Percentiles rank a stretch among this genome's conserved stretches.
phyloP scores from a whole-genome alignment of 2,797 vertebrate species.

The Tamandua tetradactyla region DNA sequence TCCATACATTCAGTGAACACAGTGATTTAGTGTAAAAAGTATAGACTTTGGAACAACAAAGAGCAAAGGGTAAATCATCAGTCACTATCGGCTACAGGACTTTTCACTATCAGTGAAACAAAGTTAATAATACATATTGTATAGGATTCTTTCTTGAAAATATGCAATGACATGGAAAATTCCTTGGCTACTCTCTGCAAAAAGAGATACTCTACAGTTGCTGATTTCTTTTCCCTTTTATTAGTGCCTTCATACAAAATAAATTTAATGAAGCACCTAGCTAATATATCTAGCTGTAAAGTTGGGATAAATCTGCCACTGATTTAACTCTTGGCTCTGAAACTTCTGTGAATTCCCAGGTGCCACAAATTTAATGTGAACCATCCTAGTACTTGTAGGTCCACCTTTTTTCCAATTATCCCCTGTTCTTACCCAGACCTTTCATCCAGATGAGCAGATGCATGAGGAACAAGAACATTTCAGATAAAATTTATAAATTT shows the following conservation, averaged over 20 bases:
- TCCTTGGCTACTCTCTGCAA: not conserved
- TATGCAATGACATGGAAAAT: not conserved
- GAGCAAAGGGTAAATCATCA: not conserved
- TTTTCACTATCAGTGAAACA: not conserved
- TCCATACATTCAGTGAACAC: not conserved
- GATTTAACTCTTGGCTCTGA: not conserved
- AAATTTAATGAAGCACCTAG: not conserved
- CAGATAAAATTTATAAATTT: not conserved
- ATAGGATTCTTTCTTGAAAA: not conserved
- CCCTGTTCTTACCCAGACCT: fast-evolving
- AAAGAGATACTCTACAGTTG: not conserved
- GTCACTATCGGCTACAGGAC: not conserved
- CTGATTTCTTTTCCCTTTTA: not conserved
- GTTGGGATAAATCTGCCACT: not conserved
- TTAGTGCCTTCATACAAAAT: not conserved
- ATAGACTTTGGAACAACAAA: not conserved
- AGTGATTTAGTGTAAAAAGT: not conserved
- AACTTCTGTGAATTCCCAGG: not conserved
- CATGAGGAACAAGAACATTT: not conserved
- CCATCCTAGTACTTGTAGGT: not conserved
- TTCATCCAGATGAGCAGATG: not conserved
- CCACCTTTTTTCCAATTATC: not conserved
- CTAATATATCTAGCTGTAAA: not conserved
- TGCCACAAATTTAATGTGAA: too few species aligned
- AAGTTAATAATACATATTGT: not conserved